These are phyloP conservation scores for Stichopus horrens DNA, from an alignment of 53 echinoderm and acorn worm species.

Conservation along the genomic window DNA sequence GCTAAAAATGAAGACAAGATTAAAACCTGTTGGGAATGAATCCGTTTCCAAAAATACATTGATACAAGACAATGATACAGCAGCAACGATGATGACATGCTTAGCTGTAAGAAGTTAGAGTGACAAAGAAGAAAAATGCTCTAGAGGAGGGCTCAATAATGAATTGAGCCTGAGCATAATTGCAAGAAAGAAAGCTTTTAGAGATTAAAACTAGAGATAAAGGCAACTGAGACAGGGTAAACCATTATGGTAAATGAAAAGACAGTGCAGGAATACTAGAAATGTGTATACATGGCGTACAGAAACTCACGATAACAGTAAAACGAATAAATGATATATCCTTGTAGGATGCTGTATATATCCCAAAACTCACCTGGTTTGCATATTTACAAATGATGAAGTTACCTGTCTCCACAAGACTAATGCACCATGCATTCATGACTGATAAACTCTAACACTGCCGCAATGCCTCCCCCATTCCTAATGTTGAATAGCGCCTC, in stretches of 20 bases:
- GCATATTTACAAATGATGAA: too few species aligned
- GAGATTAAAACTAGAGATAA: conserved; percentile 3
- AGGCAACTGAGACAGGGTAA: background rate
- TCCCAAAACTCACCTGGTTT: too few species aligned
- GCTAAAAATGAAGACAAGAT: conserved; percentile 35
- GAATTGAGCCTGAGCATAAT: conserved; percentile 5
- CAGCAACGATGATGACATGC: background rate
- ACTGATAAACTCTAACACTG: too few species aligned
- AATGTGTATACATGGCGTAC: too few species aligned
- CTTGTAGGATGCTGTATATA: too few species aligned
- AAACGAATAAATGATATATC: too few species aligned
- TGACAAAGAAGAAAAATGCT: conserved; percentile 8
- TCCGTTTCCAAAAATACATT: conserved; percentile 12
- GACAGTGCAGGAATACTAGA: background rate
- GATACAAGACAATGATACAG: conserved; percentile 17
- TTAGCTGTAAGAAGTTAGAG: conserved; percentile 1
- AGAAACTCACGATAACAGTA: too few species aligned
- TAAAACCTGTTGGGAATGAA: conserved; percentile 32
- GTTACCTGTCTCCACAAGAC: too few species aligned
- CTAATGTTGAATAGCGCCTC: too few species aligned
- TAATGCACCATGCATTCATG: too few species aligned
- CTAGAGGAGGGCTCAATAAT: background rate
- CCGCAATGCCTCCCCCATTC: too few species aligned
- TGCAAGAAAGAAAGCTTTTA: conserved; percentile 14
- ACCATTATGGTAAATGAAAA: background rate